A percentile compares a stretch with the other conserved stretches of the same genome.
These are phyloP conservation scores for Phlogophora meticulosa DNA, from an alignment of 2,888 invertebrate species.

Conservation along the genomic window DNA sequence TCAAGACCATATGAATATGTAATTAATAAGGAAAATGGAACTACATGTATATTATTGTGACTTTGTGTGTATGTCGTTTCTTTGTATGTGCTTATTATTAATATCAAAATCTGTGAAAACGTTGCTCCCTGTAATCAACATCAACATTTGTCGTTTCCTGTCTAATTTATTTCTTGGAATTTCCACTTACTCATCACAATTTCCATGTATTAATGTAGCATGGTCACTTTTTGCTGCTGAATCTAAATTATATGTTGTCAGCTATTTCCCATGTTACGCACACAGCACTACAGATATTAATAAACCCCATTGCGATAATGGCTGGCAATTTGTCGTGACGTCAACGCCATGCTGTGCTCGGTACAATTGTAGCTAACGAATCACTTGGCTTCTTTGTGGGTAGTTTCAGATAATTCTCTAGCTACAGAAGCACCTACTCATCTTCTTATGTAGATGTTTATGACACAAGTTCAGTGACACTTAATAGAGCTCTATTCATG, in stretches of 20 bases:
- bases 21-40: constrained; percentile 50
- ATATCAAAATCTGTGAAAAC: too few species aligned
- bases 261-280: constrained; percentile 12
- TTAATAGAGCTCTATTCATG: constrained; percentile 38
- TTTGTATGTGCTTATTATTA: too few species aligned
- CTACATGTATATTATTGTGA: constrained; percentile 20
- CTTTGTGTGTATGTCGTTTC: constrained; percentile 23
- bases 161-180: neutral
- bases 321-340: constrained; percentile 55
- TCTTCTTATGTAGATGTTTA: constrained; percentile 20
- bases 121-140: neutral
- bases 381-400: constrained; percentile 29
- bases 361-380: constrained; percentile 57
- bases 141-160: constrained; percentile 1
- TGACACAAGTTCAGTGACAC: constrained; percentile 39
- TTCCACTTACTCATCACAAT: constrained; percentile 5
- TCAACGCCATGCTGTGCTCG: constrained; percentile 47
- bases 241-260: constrained; percentile 32
- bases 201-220: constrained; percentile 16
- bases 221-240: constrained; percentile 1
- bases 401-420: constrained; percentile 31
- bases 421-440: constrained; percentile 37
- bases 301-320: constrained; percentile 43
- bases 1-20: constrained; percentile 33
- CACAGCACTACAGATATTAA: constrained; percentile 30